Conservation (phyloP, 2,888 invertebrate genomes). For the Ecliptopera silaceata region DNA sequence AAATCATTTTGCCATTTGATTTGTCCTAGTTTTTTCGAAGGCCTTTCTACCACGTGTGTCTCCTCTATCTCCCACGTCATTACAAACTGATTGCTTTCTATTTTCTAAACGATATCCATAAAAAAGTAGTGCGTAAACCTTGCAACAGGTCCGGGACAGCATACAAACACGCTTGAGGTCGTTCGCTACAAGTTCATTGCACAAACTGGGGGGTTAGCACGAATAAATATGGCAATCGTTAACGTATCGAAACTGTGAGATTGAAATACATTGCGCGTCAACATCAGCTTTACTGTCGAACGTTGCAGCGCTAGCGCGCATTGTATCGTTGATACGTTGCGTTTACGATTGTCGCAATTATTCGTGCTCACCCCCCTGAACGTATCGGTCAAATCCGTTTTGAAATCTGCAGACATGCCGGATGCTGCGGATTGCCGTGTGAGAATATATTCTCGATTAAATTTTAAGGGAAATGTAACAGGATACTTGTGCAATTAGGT, state of each 20-base stretch:
- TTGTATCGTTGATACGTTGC: too few relatives aligned
- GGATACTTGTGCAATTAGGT: background rate
- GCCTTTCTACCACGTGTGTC: background rate
- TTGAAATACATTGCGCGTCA: too few relatives aligned
- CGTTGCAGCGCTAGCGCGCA: too few relatives aligned
- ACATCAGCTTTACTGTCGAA: too few relatives aligned
- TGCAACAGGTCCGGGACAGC: conserved; percentile 37
- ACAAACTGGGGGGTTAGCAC: too few relatives aligned
- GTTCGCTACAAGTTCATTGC: conserved; percentile 34
- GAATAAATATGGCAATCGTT: too few relatives aligned
- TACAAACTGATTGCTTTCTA: conserved; percentile 5
- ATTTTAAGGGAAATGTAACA: conserved; percentile 7
- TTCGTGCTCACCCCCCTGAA: too few relatives aligned
- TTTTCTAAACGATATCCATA: conserved; percentile 16
- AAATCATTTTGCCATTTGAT: background rate
- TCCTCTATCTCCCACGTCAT: background rate
- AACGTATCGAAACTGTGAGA: too few relatives aligned
- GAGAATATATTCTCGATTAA: conserved; percentile 15
- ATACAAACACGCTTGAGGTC: conserved; percentile 25
- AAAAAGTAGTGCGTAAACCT: conserved; percentile 21
- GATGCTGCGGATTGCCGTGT: conserved; percentile 26
- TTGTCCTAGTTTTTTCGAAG: background rate
- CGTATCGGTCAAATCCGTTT: conserved; percentile 38
- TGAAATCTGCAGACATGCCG: conserved; percentile 32
- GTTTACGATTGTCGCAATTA: too few relatives aligned